phyloP scores from a whole-genome alignment of 2,888 invertebrate genomes.

The Cosmorhoe ocellata region DNA sequence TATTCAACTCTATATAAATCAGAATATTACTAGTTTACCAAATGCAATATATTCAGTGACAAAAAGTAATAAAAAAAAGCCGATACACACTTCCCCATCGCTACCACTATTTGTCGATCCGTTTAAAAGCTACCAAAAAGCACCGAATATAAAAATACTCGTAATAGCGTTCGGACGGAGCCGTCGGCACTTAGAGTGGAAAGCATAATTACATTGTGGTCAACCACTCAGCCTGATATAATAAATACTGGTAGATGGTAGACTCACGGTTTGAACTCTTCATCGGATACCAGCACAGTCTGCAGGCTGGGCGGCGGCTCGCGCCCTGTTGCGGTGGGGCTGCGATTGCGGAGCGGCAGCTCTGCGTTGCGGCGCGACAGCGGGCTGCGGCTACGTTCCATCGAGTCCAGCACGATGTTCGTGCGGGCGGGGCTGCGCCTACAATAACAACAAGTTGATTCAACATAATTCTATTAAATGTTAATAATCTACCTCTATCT shows the following conservation, averaged over 20 bases:
- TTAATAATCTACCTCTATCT: background rate
- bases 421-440: conserved; percentile 44
- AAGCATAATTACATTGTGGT: no score
- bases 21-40: no score
- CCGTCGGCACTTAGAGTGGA: no score
- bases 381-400: conserved; percentile 60
- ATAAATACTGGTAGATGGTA: no score
- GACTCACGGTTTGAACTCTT: conserved; percentile 66
- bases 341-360: conserved; percentile 37
- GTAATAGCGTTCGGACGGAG: no score
- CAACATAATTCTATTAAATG: background rate
- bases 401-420: conserved; percentile 39
- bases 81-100: no score
- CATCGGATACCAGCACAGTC: conserved; percentile 74
- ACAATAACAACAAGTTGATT: conserved; percentile 5
- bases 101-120: no score
- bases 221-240: background rate
- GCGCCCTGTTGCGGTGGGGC: conserved; percentile 27
- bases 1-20: no score
- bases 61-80: no score
- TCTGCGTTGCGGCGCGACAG: conserved; percentile 56
- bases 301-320: conserved; percentile 50
- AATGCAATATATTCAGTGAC: no score
- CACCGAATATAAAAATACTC: no score
- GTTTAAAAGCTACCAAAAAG: no score